These are phyloP conservation scores for Calameuta idolon DNA, from an alignment of 2,888 invertebrate species.

Conservation along the genomic window DNA sequence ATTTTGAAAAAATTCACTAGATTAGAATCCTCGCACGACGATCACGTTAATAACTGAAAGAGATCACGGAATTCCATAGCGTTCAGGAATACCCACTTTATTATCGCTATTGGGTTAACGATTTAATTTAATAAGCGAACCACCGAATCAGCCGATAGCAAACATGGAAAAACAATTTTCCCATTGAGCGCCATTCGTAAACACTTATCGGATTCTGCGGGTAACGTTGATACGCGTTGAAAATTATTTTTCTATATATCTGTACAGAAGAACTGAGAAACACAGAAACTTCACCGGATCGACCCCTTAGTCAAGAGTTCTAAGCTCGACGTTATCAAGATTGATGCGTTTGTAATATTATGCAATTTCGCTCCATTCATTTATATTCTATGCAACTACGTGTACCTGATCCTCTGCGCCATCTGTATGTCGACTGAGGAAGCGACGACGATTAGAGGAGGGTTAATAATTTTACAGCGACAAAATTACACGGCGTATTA, in stretches of 20 bases:
- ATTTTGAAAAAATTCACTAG: neutral
- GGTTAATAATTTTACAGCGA: conserved; percentile 33
- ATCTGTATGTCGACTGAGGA: neutral
- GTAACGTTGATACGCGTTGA: neutral
- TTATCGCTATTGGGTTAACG: conserved; percentile 56
- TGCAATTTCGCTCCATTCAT: neutral
- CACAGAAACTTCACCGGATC: neutral
- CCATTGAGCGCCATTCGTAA: conserved; percentile 37
- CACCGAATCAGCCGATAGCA: conserved; percentile 46
- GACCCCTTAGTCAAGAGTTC: neutral
- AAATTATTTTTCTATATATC: neutral
- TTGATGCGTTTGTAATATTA: neutral
- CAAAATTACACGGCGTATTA: conserved; percentile 57
- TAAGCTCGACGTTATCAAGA: neutral
- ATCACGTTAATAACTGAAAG: neutral
- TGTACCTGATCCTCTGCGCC: neutral
- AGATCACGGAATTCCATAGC: neutral
- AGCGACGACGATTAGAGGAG: neutral
- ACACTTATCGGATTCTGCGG: neutral
- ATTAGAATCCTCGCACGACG: neutral
- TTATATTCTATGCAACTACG: neutral
- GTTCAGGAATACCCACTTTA: conserved; percentile 28
- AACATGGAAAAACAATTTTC: conserved; percentile 57
- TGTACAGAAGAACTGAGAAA: neutral
- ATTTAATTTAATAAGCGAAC: conserved; percentile 57